Evolutionary conservation across 92 coral and sea anemone genomes (phyloP), one percentile per base, ranked within the genome.

Genomic region (Nematostella vectensis): DNA sequence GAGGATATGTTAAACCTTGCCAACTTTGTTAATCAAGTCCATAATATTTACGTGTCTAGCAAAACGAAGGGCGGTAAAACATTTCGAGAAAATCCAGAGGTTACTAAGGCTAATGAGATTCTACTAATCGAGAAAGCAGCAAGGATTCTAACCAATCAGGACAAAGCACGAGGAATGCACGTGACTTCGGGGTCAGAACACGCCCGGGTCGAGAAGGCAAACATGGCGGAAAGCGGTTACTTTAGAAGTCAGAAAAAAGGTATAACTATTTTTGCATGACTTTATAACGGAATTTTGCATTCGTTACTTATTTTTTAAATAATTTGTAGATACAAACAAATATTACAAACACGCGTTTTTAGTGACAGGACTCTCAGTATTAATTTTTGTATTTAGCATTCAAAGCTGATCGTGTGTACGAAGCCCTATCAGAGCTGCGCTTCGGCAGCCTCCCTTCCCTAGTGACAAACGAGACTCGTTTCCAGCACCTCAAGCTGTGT

Each of bases 401-500:
- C 27, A 67, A 42, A n/a, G 56, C 63, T 12, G 61, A 74, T 52
- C 23, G 47, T 25, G 42, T 79, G 49, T 48, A 64, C 26, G 30
- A 53, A 47, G 71, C 55, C 22, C 62, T 79, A 47, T 74, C 72
- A 30, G 57, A 73, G 37, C 40, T 79, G 12, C 68, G 56, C 22
- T 85, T 85, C 72, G 76, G 86, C 4, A 78, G 67, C 63, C 72
- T 64, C 9, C 95, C 95, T 4, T 73, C 88, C 2, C 57, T 71
- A 29, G 95, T 85, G 17, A 57, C 60, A 51, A 77, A 72, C 61
- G 44, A 55, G 9, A 65, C 74, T 48, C 64, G 57, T 4, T 85
- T 85, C 63, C 68, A 55, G 28, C 70, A 85, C 67, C 73, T 85
- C 47, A 80, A 85, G 43, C 95, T 80, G 62, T 85, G 95, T 25